phyloP scores from a whole-genome alignment of 2,113 vertebrate species.

The Sitta europaea region DNA sequence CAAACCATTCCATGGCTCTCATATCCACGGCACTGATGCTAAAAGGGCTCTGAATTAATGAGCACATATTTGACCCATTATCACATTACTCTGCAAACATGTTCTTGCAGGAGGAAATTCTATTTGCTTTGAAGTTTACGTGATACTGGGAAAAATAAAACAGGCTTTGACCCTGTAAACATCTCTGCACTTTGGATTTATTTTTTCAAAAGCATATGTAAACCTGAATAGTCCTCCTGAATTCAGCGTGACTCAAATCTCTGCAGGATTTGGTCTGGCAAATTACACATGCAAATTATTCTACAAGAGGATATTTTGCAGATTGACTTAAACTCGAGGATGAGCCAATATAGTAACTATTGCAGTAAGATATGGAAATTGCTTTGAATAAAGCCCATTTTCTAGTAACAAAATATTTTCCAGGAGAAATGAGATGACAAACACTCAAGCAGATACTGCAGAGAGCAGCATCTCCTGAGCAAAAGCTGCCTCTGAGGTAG shows the following conservation, averaged over 20 bases:
- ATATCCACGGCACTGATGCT: background rate
- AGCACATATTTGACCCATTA: background rate
- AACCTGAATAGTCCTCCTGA: background rate
- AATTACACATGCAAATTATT: conserved; percentile 34
- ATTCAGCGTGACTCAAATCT: background rate
- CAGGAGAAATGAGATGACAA: background rate
- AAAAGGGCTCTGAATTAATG: background rate
- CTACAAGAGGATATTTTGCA: background rate
- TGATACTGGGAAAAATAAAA: background rate
- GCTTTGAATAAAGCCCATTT: background rate
- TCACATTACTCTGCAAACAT: rapidly evolving
- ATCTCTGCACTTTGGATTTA: background rate
- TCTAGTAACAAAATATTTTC: background rate
- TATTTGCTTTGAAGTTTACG: background rate
- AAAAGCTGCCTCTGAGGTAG: background rate
- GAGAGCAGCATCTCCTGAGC: background rate
- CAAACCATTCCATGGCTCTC: background rate
- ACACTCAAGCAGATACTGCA: background rate
- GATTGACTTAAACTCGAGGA: conserved; percentile 8
- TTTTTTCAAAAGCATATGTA: background rate
- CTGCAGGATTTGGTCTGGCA: background rate
- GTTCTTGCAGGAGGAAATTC: background rate
- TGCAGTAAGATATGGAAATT: background rate
- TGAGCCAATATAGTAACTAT: background rate
- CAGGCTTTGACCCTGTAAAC: background rate